Evolutionary conservation across 2,113 vertebrate genomes (phyloP), one percentile per base, ranked within the genome.

Genomic region (Telmatochromis sp.): DNA sequence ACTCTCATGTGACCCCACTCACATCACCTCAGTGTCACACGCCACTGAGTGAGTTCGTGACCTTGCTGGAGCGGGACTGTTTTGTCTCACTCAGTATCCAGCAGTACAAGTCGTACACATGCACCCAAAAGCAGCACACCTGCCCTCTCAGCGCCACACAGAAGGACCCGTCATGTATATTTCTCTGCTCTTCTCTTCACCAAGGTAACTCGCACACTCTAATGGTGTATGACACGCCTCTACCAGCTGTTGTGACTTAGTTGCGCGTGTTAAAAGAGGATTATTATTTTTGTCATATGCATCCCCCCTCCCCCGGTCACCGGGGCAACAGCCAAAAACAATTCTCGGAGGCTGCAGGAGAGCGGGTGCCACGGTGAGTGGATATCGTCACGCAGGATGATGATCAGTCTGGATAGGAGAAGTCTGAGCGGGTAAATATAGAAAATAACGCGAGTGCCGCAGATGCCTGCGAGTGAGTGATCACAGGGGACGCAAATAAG

Each of bases 371-470:
- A 14, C 8, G 19, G 28, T 53, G 91, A 80, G 85, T 78, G 85
- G 83, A 93, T 85, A 73, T 70, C 37, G 14, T 91, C 90, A 88
- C 80, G 68, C 85, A 9, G 86, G 86, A 93, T 7, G 75, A 88
- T 93, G 93, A 95, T 95, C 94, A 93, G 84, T 91, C 55, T 88
- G 86, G 85, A 91, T 63, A 80, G 83, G 84, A 94, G 87, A 92
- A 87, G 82, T 82, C 80, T 86, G 70, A 82, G 57, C 1, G 85
- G 82, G 90, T 95, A 94, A 95, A 96, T 94, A 93, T 95, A 95
- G 95, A 88, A 95, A 91, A 95, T 95, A 94, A 95, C 90, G 47
- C 47, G 93, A 94, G 94, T 92, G 87, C 94, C 94, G 23, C 68
- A 89, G 91, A 95, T 94, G 92, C 93, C 88, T 89, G 82, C 35